Evolutionary conservation across 2,113 vertebrate species (phyloP), one percentile per base, ranked within the genome.

Genomic region (Oreochromis aureus): DNA sequence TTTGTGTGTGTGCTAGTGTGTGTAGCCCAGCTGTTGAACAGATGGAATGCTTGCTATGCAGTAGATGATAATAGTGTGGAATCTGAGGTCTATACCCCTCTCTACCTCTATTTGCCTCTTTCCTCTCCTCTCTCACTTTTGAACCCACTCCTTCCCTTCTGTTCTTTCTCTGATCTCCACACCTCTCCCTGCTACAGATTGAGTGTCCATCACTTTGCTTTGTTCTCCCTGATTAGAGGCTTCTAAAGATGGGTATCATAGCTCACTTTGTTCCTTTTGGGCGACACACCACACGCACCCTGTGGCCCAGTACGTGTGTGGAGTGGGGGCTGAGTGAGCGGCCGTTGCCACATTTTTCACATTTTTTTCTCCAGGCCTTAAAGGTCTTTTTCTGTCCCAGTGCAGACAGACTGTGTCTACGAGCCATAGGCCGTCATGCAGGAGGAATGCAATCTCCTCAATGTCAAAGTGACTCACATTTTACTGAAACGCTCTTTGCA

Each of bases 21-120:
- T 92, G 89, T 78, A 48, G 81, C 78, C 91, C 94, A 95, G 94
- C 93, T 95, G 95, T 93, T 94, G 91, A 94, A 79, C 93, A 95
- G 92, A 95, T 94, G 95, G 92, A 95, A 95, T 95, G 93, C 93
- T 92, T 89, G 92, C 92, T 92, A 95, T 94, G 94, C 92, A 83
- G 87, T 73, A 85, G 91, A 94, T 93, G 93, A 94, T 95, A 92
- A 95, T 90, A 32, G 87, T 69, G 87, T 87, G 92, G 93, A 93
- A 94, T 94, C 82, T 84, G 76, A 88, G 71, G 87, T 91, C 90
- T 89, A 79, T 80, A 61, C 88, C 86, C 89, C 78, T 88, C 78
- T 86, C 59, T 59, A 61, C 73, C 80, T 86, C 82, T 55, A 39
- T 85, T 82, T 89, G 84, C 61, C 85, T 92, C 86, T 89, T 81